These are phyloP conservation scores for Trichopria drosophilae DNA, from an alignment of 2,888 invertebrate species.

Conservation along the genomic window DNA sequence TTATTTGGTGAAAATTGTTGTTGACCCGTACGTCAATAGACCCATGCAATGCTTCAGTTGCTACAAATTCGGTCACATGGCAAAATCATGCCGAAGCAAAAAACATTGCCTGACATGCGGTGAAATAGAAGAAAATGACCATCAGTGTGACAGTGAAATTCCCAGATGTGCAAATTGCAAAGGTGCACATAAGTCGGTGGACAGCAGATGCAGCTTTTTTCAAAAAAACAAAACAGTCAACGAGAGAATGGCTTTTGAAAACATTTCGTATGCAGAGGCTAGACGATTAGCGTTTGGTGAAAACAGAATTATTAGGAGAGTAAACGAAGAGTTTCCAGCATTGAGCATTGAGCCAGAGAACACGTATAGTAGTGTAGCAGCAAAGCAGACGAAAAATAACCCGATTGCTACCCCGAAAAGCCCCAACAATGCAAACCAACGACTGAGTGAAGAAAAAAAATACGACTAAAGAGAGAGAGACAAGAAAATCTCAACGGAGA, in stretches of 20 bases:
- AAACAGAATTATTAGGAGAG: too few species aligned
- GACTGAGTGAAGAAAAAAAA: too few species aligned
- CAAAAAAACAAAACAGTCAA: neutral
- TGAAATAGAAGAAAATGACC: neutral
- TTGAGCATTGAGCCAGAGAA: too few species aligned
- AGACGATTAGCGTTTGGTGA: neutral
- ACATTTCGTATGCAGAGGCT: neutral
- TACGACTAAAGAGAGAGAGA: too few species aligned
- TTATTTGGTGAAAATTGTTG: neutral
- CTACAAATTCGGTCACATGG: slow-evolving; percentile 1
- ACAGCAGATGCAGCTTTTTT: neutral
- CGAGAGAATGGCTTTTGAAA: slow-evolving; percentile 1
- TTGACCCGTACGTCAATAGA: neutral
- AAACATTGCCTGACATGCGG: neutral
- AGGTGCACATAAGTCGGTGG: neutral
- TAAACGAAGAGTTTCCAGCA: too few species aligned
- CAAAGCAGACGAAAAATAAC: too few species aligned
- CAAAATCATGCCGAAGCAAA: neutral
- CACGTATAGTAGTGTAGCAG: too few species aligned
- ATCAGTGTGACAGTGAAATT: neutral
- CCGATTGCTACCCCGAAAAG: too few species aligned
- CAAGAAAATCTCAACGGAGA: too few species aligned
- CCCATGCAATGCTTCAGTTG: too few species aligned
- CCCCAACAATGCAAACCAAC: too few species aligned
- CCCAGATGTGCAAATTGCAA: slow-evolving; percentile 2